Conservation (phyloP, 2,113 vertebrate species). For the Oreochromis tanganicae region DNA sequence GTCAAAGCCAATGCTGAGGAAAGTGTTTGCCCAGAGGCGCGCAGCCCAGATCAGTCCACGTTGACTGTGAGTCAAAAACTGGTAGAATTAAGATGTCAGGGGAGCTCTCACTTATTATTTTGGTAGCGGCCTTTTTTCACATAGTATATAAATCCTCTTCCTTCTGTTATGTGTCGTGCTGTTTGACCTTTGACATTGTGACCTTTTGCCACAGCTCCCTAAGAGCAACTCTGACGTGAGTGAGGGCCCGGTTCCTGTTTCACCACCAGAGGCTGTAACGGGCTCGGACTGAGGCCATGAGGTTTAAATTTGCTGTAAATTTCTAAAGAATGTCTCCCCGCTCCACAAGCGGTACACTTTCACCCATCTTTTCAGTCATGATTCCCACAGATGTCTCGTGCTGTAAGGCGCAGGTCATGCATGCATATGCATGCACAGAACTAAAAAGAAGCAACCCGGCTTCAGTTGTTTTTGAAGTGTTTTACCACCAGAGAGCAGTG, state of each 20-base stretch:
- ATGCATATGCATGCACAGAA: neutral
- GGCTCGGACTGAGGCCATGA: conserved; percentile 55
- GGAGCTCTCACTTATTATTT: neutral
- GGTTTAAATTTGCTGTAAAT: conserved; percentile 69
- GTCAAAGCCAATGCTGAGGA: neutral
- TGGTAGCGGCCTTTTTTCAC: neutral
- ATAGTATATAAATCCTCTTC: neutral
- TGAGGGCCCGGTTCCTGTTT: conserved; percentile 16
- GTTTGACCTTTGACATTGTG: conserved; percentile 33
- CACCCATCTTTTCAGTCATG: conserved; percentile 33
- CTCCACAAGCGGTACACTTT: conserved; percentile 49
- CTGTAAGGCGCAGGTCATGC: neutral
- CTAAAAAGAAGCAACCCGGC: neutral
- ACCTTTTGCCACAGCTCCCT: conserved; percentile 21
- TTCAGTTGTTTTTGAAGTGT: neutral
- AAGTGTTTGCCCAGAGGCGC: neutral
- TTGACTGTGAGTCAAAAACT: neutral
- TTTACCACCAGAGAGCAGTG: conserved; percentile 41
- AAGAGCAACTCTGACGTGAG: conserved; percentile 11
- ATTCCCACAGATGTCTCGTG: conserved; percentile 41
- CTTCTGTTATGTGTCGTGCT: neutral
- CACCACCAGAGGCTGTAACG: conserved; percentile 18
- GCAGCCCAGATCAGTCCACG: neutral
- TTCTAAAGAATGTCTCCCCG: conserved; percentile 51
- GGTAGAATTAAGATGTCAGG: neutral